A percentile compares a stretch with the other conserved stretches of the same genome.
These are phyloP conservation scores for Bradypodion pumilum DNA, from an alignment of 2,797 vertebrate genomes.

Conservation along the genomic window DNA sequence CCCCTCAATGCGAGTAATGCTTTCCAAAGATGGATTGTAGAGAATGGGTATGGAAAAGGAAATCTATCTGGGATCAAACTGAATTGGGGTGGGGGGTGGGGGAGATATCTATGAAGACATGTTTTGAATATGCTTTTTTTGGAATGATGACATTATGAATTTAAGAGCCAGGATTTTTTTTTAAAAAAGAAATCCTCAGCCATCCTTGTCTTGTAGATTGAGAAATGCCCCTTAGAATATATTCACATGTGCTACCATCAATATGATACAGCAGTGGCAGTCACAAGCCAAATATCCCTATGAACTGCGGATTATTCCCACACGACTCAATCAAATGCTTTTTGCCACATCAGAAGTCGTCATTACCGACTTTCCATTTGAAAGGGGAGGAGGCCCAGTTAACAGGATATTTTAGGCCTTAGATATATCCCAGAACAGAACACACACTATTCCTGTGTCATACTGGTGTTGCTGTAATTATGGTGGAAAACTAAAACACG, in stretches of 20 bases:
- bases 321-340: background rate
- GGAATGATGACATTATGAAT: constrained; percentile 1
- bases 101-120: background rate
- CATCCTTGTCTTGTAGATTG: background rate
- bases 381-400: background rate
- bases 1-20: background rate
- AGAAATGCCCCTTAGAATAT: background rate
- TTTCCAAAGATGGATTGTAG: background rate
- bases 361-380: background rate
- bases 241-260: too few species aligned
- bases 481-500: too few species aligned
- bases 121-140: background rate
- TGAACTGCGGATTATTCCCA: background rate
- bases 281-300: background rate
- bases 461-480: background rate
- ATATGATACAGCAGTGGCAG: background rate
- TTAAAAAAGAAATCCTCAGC: background rate
- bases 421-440: background rate
- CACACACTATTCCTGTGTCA: background rate
- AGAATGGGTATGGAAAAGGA: background rate
- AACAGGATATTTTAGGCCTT: background rate
- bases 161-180: background rate
- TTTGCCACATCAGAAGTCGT: background rate
- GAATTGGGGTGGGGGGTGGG: too few species aligned
- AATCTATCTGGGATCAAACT: background rate